Evolutionary conservation across 2,797 vertebrate species (phyloP).

Genomic region (Hippopotamyrus pictus): DNA sequence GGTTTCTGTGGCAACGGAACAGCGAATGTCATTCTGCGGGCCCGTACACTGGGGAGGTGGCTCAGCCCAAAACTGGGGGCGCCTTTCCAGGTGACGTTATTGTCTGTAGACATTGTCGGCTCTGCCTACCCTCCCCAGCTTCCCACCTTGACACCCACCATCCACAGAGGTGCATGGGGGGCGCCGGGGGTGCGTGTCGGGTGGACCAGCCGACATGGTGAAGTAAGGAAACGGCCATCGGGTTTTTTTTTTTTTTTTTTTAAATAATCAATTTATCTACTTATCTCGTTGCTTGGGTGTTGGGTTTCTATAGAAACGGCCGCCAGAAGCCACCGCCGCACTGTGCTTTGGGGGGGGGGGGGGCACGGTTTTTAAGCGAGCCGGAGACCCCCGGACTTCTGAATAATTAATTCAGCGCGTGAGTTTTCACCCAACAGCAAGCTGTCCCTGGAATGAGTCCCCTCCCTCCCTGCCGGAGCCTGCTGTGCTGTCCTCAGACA

Average conservation of each 20-base stretch:
- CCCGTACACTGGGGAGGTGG: neutral
- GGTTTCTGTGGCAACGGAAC: constrained; percentile 14
- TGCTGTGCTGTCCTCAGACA: neutral
- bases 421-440: neutral
- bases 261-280: constrained; percentile 18
- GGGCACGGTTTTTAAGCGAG: neutral
- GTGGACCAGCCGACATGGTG: neutral
- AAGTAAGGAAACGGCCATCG: neutral
- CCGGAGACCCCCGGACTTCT: constrained; percentile 2
- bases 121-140: neutral
- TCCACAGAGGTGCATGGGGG: neutral
- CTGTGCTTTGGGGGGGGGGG: neutral
- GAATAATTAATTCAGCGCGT: constrained; percentile 2
- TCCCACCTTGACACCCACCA: neutral
- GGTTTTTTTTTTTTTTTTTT: neutral
- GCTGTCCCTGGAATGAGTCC: neutral
- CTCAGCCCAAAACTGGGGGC: neutral
- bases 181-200: neutral
- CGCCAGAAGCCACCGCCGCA: neutral
- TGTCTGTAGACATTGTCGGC: neutral
- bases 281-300: constrained; percentile 16
- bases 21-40: constrained; percentile 14
- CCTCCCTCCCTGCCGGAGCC: neutral
- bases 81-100: neutral
- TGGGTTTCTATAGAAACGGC: constrained; percentile 15